Percentiles rank a stretch among this genome's conserved stretches.
phyloP scores from a whole-genome alignment of 2,113 vertebrate species.

The Chloropsis cyanopogon region DNA sequence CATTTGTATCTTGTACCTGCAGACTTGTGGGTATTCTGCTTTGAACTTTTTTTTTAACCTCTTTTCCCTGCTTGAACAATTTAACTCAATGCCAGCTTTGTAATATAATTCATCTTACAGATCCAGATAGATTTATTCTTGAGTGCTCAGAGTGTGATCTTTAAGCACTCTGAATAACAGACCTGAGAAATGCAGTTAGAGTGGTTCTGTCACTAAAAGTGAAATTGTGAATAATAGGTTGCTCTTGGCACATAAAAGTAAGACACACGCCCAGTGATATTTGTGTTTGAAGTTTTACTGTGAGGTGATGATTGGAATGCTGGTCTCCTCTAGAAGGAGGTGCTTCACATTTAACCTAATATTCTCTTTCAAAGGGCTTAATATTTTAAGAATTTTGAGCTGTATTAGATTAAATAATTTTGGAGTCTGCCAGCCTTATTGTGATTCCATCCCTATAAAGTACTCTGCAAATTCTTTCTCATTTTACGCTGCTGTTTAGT shows the following conservation, averaged over 20 bases:
- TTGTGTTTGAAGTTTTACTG: background rate
- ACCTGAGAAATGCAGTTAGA: background rate
- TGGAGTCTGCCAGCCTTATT: background rate
- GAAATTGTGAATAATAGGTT: constrained; percentile 11
- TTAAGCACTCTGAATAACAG: background rate
- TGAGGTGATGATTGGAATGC: background rate
- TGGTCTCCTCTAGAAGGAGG: background rate
- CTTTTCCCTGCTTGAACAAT: background rate
- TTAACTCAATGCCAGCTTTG: background rate
- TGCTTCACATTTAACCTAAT: background rate
- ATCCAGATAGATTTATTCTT: background rate
- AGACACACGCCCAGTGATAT: background rate
- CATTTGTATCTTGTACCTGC: background rate
- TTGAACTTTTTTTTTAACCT: background rate
- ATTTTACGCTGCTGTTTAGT: background rate
- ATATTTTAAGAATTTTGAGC: background rate
- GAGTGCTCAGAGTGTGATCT: background rate
- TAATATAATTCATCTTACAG: background rate
- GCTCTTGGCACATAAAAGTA: background rate
- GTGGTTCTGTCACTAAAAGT: background rate
- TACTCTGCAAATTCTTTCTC: background rate
- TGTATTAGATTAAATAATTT: background rate
- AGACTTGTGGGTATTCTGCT: background rate
- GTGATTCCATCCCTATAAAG: background rate
- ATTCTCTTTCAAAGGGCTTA: background rate